Base-by-base conservation (phyloP, 2,888 invertebrate species). In the Meghimatium bilineatum region DNA sequence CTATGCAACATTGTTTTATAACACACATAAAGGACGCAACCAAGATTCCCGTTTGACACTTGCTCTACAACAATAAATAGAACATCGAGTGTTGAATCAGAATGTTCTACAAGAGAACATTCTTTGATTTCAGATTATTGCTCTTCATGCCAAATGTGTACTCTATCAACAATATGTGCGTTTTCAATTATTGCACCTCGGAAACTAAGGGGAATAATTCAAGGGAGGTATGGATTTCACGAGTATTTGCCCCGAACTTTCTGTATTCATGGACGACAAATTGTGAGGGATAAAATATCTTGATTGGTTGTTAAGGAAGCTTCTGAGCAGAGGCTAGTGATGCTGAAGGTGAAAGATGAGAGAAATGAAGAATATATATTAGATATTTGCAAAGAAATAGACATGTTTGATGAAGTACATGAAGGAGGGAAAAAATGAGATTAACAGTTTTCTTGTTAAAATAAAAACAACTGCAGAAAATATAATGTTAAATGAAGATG, bases 191-290 rank as follows among this genome's bases (percentile, higher is more conserved):
- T 63, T 77, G 60, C 63, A 63, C 38, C 60, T 36, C 63, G n/a
- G 60, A 49, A 60, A 14, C 26, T 29, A 36, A 38, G 60, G 29
- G 77, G 77, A 60, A 77, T 60, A 38, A 60, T 60, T 77, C 77
- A 63, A 77, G 77, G 77, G 77, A 77, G 60, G 77, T 63, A 60
- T 63, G 77, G n/a, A 56, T 63, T 77, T 77, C 60, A 77, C n/a
- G 12, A n/a, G 23, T 36, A 36, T 77, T 77, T 77, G 75, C n/a
- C 60, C 29, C 5, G n/a, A n/a, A 60, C 77, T 60, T 63, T 36
- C 14, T 60, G 38, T 77, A 77, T 63, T 63, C 36, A 77, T 36
- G 38, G 17, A 14, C n/a, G 36, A 60, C 14, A 74, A 32, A 74
- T 14, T 63, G 52, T 49, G 74, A 29, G n/a, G 44, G 74, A 6